phyloP scores from a whole-genome alignment of 2,797 vertebrate species.

The Girardinus metallicus region DNA sequence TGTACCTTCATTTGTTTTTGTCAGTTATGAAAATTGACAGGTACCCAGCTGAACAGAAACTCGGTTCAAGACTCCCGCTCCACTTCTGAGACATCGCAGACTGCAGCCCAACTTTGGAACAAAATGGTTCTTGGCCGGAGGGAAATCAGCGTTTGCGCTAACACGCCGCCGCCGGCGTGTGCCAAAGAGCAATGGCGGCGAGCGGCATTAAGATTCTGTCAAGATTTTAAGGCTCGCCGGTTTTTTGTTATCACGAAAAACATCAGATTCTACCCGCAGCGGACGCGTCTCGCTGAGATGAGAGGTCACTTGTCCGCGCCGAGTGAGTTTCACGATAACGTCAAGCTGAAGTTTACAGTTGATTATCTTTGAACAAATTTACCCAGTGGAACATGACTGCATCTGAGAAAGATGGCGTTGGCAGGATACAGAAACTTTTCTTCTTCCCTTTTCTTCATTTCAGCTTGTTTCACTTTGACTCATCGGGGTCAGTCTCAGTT shows the following conservation, averaged over 20 bases:
- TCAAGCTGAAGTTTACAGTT: background rate
- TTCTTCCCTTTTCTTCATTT: background rate
- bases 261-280: background rate
- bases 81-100: conserved; percentile 6
- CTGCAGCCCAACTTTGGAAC: background rate
- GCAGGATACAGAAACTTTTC: background rate
- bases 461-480: background rate
- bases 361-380: background rate
- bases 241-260: background rate
- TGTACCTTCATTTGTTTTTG: conserved; percentile 77
- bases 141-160: background rate
- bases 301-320: too few relatives aligned
- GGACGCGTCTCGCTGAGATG: background rate
- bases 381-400: background rate
- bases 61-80: conserved; percentile 5
- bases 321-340: background rate
- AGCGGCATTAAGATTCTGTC: background rate
- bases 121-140: conserved; percentile 3
- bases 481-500: background rate
- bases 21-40: conserved; percentile 73
- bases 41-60: conserved; percentile 40
- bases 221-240: background rate
- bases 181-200: background rate
- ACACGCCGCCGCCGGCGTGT: background rate
- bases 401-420: background rate